A percentile compares a stretch with the other conserved stretches of the same genome.
phyloP scores from a whole-genome alignment of 2,888 invertebrate species.

The Rhodophaea formosa region DNA sequence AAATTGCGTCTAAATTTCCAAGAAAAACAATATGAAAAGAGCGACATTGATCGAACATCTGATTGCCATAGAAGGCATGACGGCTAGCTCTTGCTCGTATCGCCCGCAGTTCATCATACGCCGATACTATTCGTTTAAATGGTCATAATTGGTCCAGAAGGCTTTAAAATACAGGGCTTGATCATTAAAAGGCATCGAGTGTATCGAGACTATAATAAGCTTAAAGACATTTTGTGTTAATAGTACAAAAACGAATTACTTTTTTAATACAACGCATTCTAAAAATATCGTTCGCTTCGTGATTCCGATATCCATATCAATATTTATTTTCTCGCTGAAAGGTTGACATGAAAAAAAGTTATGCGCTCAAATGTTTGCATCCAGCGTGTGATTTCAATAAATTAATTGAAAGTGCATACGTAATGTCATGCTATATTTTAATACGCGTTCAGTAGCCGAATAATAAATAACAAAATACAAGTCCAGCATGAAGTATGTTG shows the following conservation, averaged over 20 bases:
- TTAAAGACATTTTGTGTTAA: conserved; percentile 4
- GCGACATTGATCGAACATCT: conserved; percentile 60
- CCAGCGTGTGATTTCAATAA: conserved; percentile 6
- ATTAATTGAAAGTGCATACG: conserved; percentile 11
- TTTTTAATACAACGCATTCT: conserved; percentile 8
- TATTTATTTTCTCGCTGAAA: conserved; percentile 12
- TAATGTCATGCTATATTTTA: conserved; percentile 30
- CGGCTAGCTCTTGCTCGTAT: conserved; percentile 45
- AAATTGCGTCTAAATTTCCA: conserved; percentile 58
- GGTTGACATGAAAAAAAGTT: neutral
- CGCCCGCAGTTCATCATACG: conserved; percentile 58
- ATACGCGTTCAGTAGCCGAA: conserved; percentile 41
- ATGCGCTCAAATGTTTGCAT: neutral
- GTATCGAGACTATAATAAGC: conserved; percentile 29
- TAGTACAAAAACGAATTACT: neutral
- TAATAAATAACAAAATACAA: conserved; percentile 38
- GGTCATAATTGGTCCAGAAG: conserved; percentile 70
- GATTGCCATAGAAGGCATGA: conserved; percentile 73
- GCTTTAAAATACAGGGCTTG: conserved; percentile 58
- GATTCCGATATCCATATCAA: conserved; percentile 5
- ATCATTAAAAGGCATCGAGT: conserved; percentile 53
- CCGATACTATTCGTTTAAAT: conserved; percentile 65
- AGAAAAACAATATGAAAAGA: conserved; percentile 63
- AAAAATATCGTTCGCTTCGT: conserved; percentile 16
- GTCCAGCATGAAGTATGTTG: conserved; percentile 44